These are phyloP conservation scores for Julus scandinavius DNA, from an alignment of 2,888 invertebrate species.

Conservation along the genomic window DNA sequence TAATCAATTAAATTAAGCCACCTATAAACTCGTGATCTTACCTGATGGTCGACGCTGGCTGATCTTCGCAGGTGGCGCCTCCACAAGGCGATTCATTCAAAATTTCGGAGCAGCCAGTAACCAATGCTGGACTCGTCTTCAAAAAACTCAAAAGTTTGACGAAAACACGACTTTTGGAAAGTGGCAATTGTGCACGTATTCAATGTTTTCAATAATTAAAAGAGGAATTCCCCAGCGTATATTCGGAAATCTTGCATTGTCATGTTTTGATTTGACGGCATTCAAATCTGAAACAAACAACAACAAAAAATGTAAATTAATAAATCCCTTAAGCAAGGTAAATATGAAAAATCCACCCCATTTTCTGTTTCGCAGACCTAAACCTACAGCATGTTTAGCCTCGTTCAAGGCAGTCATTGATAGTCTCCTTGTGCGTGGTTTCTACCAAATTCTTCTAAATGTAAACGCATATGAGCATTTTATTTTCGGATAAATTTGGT, in stretches of 20 bases:
- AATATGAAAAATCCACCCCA: neutral
- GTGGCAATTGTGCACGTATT: neutral
- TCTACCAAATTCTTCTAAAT: conserved; percentile 28
- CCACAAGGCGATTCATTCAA: neutral
- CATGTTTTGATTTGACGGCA: neutral
- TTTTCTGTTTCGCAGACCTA: neutral
- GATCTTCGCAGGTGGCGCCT: neutral
- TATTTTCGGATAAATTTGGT: conserved; percentile 37
- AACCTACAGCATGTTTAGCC: neutral
- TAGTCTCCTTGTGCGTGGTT: neutral
- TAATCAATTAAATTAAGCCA: neutral
- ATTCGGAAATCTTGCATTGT: neutral
- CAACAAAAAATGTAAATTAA: neutral
- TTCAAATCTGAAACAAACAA: conserved; percentile 37
- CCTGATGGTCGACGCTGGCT: neutral
- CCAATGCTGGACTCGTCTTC: neutral
- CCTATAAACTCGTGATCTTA: neutral
- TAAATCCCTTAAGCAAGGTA: neutral
- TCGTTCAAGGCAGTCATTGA: neutral
- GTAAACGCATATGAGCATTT: neutral
- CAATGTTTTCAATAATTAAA: neutral
- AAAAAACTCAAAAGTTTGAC: neutral
- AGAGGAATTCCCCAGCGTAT: neutral
- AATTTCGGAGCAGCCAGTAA: neutral
- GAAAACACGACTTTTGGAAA: neutral